phyloP scores from a whole-genome alignment of 2,888 invertebrate genomes.

The Strigamia transsilvanica region DNA sequence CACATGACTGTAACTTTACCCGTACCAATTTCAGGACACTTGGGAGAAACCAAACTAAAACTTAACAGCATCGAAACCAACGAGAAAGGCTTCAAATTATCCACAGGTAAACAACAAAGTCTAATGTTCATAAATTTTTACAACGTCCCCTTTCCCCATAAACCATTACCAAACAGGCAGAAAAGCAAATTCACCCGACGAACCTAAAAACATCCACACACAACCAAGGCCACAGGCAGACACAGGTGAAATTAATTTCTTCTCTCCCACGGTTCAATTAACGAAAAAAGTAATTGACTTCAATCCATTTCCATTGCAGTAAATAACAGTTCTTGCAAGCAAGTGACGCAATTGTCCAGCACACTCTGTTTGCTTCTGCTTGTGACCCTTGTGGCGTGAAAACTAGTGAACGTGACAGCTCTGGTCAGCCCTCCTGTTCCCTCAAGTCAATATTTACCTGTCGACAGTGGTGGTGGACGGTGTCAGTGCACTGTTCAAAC shows the following conservation, averaged over 20 bases:
- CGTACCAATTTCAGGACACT: neutral
- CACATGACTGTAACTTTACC: neutral
- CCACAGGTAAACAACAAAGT: neutral
- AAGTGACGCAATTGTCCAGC: constrained; percentile 30
- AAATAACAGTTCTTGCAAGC: constrained; percentile 30
- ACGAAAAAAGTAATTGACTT: neutral
- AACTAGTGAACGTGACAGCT: constrained; percentile 21
- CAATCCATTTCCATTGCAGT: constrained; percentile 11
- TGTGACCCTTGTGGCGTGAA: constrained; percentile 26
- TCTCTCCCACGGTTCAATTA: neutral
- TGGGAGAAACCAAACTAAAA: constrained; percentile 35
- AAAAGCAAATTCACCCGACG: neutral
- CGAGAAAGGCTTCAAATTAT: constrained; percentile 14
- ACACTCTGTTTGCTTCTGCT: constrained; percentile 17
- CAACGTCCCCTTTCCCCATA: neutral
- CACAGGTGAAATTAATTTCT: constrained; percentile 21
- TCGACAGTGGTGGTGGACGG: constrained; percentile 21
- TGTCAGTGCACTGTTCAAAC: constrained; percentile 19
- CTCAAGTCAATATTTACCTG: constrained; percentile 30
- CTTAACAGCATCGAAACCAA: neutral
- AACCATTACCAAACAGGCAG: neutral
- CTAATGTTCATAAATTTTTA: neutral
- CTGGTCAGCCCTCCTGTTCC: constrained; percentile 30
- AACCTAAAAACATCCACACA: constrained; percentile 10
- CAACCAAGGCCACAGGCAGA: constrained; percentile 17